Evolutionary conservation across 2,797 vertebrate species (phyloP).

Genomic region (Peromyscus nudipes): DNA sequence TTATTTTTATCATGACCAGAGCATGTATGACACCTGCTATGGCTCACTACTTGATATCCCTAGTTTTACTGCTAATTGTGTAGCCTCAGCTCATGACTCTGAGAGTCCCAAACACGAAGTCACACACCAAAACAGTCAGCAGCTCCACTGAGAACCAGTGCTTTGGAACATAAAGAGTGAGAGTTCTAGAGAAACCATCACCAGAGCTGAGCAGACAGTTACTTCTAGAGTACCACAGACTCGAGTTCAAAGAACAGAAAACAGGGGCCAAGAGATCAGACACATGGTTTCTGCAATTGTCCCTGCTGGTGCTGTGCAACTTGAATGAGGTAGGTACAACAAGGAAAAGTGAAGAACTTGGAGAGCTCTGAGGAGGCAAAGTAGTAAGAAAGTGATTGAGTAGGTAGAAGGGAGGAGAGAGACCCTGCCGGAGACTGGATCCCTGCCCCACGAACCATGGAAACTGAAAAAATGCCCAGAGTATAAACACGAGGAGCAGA

Average conservation of each 20-base stretch:
- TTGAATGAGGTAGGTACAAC: not conserved
- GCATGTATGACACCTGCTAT: accelerated
- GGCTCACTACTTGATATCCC: not conserved
- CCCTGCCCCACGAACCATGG: not conserved
- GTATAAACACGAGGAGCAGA: not conserved
- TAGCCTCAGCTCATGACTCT: accelerated
- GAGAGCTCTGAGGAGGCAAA: not conserved
- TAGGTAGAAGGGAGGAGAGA: not conserved
- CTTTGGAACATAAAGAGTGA: not conserved
- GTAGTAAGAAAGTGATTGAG: not conserved
- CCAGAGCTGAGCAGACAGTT: not conserved
- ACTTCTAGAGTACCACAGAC: not conserved
- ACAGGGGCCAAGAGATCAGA: not conserved
- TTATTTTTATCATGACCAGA: not conserved
- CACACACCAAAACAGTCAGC: not conserved
- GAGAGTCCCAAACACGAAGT: not conserved
- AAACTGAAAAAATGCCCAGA: not conserved
- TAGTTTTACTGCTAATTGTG: not conserved
- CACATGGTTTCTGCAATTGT: accelerated
- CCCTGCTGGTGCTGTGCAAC: not conserved
- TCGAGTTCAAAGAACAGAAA: not conserved
- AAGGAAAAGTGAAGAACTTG: not conserved
- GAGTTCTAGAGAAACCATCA: not conserved
- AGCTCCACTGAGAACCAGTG: not conserved
- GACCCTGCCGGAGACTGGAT: too few species aligned